Evolutionary conservation across 92 coral and sea anemone genomes (phyloP).

Genomic region (Muricea muricata): DNA sequence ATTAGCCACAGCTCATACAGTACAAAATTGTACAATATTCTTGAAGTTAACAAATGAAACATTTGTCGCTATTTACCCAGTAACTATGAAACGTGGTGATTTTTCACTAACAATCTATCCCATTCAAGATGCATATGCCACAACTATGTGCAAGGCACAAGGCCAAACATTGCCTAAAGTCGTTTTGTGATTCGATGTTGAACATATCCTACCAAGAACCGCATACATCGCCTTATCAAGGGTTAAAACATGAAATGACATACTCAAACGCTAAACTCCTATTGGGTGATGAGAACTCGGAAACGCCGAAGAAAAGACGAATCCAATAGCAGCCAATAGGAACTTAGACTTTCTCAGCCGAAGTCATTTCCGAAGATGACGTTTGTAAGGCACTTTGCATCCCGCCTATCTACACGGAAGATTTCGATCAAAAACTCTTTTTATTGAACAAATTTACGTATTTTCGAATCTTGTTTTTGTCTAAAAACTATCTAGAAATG

Average conservation of each 20-base stretch:
- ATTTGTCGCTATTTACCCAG: background rate
- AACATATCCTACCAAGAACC: background rate
- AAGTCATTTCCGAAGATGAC: too few relatives aligned
- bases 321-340: too few relatives aligned
- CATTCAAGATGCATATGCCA: constrained; percentile 1
- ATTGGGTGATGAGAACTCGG: too few relatives aligned
- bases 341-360: too few relatives aligned
- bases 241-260: background rate
- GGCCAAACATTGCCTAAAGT: constrained; percentile 4
- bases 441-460: too few relatives aligned
- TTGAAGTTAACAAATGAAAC: background rate
- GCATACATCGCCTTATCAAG: background rate
- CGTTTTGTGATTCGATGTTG: constrained; percentile 1
- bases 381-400: too few relatives aligned
- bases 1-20: background rate
- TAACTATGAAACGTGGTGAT: background rate
- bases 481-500: too few relatives aligned
- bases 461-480: too few relatives aligned
- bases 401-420: too few relatives aligned
- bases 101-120: background rate
- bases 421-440: too few relatives aligned
- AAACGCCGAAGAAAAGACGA: too few relatives aligned
- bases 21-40: background rate
- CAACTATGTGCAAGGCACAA: constrained; percentile 16
- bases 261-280: too few relatives aligned